Evolutionary conservation across 2,797 vertebrate genomes (phyloP), one percentile per base, ranked within the genome.

Genomic region (Aratinga solstitialis): DNA sequence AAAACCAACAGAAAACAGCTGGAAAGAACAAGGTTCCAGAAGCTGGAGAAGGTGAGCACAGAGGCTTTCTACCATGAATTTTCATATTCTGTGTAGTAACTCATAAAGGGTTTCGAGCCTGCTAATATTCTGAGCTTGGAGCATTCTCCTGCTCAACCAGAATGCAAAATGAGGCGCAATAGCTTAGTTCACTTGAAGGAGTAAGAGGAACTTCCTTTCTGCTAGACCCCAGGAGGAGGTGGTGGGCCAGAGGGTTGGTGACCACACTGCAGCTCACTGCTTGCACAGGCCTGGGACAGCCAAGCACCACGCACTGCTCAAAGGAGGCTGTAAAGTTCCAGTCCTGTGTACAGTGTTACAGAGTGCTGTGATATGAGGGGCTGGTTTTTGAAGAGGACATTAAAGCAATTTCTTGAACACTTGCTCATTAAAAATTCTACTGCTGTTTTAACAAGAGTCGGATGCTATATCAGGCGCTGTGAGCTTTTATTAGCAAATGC

Each of bases 371-470:
- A 82, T 84, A 73, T 2, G 53, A 92, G 21, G 45, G 54, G 51
- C 30, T 67, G 80, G 3, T 84, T 93, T 89, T 71, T 81, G 50
- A 96, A 82, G 20, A 90, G 53, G 51, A 62, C 86, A 72, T 89
- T 89, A 83, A 92, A 95, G 42, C 15, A 72, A 61, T 72, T 89
- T 93, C 86, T 92, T 75, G 22, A 93, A 75, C 15, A 62, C 27
- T 86, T 4, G 4, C 48, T 89, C 86, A 92, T 95, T 95, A 95
- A 91, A 96, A 95, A 69, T 80, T 71, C 68, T 74, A 77, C 85
- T 86, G 83, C 77, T 76, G 63, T 80, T 96, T 94, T 87, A 94
- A 93, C 71, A 89, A 85, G 91, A 94, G 42, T 59, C 78, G 84
- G 80, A 88, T 91, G 75, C 84, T 62, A 68, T 54, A 53, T 71